These are phyloP conservation scores for Styela clava DNA, from an alignment of 23 tunicate genomes.

Conservation along the genomic window DNA sequence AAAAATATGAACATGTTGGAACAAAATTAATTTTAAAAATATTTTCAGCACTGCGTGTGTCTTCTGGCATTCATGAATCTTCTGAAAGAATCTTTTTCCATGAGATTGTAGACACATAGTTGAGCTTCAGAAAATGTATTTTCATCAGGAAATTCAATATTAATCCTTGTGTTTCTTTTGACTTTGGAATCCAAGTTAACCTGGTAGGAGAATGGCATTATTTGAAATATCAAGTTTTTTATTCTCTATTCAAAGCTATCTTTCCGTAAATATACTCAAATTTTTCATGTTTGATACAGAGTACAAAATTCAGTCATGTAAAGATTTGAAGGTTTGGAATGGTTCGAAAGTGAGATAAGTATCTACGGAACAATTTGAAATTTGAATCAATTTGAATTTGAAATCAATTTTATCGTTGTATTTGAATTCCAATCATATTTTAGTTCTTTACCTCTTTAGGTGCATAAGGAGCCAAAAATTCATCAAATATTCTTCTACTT, in stretches of 20 bases:
- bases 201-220: too few relatives aligned
- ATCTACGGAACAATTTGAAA: too few relatives aligned
- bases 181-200: neutral
- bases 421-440: too few relatives aligned
- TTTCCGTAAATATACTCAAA: too few relatives aligned
- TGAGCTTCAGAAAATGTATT: neutral
- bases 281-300: neutral
- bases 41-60: neutral
- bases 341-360: too few relatives aligned
- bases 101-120: neutral
- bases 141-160: neutral
- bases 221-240: too few relatives aligned
- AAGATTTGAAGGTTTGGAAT: too few relatives aligned
- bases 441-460: slow-evolving; percentile 45
- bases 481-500: slow-evolving; percentile 21
- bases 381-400: too few relatives aligned
- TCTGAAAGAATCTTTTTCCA: slow-evolving; percentile 12
- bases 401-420: too few relatives aligned
- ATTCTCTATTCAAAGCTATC: too few relatives aligned
- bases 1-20: too few relatives aligned
- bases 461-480: slow-evolving; percentile 31
- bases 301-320: too few relatives aligned
- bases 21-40: neutral
- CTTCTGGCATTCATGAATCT: neutral
- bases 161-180: neutral